Base-by-base conservation (phyloP, 2,888 invertebrate species). In the Cynaeus angustus region DNA sequence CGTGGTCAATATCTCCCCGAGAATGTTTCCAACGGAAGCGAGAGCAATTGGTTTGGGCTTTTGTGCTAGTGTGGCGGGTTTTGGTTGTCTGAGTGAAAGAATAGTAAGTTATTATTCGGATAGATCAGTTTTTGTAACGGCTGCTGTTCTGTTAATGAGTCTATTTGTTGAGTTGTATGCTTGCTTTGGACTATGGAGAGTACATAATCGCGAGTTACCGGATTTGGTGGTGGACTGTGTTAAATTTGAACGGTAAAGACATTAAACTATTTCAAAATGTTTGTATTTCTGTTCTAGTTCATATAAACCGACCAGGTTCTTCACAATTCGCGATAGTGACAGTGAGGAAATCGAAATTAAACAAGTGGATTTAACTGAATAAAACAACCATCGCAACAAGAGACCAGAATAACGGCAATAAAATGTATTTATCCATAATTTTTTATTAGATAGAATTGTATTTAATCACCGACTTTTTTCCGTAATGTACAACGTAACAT, bases 191-290 rank as follows among this genome's bases (percentile, higher is more conserved):
- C 26, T 58, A 6, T 58, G 58, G 58, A 28, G 45, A 2, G 58
- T 58, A n/a, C 58, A 45, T 5, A 45, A 58, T 13, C 30, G 58
- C 9, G 58, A 58, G 45, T 45, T 58, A 26, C 58, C 58, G 9
- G 58, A 58, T 45, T 45, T 28, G 8, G 13, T 58, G 10, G 16
- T 28, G n/a, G 58, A 58, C 26, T 28, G 28, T 14, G n/a, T 58
- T 38, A 43, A 26, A 16, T 58, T 58, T 30, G 30, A 28, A 4
- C 10, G n/a, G 58, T 58, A 13, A 45, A 26, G 4, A 1, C 1
- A 21, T 4, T 3, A 4, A 21, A 21, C 21, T 21, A 21, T 21
- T 21, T 21, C 21, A 4, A 21, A 21, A 21, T 21, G 21, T 21
- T 21, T 21, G 21, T 3, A 21, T 21, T 21, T 21, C n/a, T 21